Evolutionary conservation across 2,888 invertebrate genomes (phyloP), one percentile per base, ranked within the genome.

Genomic region (Drosophila eohydei): DNA sequence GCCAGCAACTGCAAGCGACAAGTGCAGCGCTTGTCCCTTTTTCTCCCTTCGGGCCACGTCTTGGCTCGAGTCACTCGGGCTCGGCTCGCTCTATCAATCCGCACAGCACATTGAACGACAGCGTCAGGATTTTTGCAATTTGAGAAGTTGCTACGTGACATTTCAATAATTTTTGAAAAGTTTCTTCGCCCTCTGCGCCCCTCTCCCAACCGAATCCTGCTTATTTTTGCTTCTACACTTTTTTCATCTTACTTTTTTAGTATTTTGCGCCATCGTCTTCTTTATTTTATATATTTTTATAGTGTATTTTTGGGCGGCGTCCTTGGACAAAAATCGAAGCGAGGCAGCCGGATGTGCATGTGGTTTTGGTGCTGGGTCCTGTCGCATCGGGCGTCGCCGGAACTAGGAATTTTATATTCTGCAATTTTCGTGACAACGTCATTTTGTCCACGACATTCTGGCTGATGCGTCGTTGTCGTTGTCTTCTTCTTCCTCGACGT

Each of bases 91-190:
- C 90, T 91, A 91, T 91, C 91, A 91, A 91, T 91, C 91, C 91
- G 87, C 87, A 90, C 68, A 84, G 84, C 89, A 89, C 90, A 91
- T 91, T 91, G 91, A 92, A 91, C 91, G 92, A 91, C 91, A 91
- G 84, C 91, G 89, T 91, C 91, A 91, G 91, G 92, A 92, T 91
- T 91, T 91, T 89, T 91, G 92, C 91, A 91, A 92, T 91, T 91
- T 91, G 91, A 91, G 91, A 92, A 90, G 91, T 91, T 92, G 91
- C 92, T 91, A 91, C 91, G 91, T 91, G 91, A 91, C 91, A 91
- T 92, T 91, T 91, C 91, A 91, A 91, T 91, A 91, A 92, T 91
- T 92, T 92, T 91, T 90, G 91, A 91, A 92, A 92, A 92, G 89
- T 91, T 91, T 83, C 82, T 80, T 71, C 56, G 40, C 55, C 28